These are phyloP conservation scores for Stigmatopora nigra DNA, from an alignment of 2,113 vertebrate genomes.

Conservation along the genomic window DNA sequence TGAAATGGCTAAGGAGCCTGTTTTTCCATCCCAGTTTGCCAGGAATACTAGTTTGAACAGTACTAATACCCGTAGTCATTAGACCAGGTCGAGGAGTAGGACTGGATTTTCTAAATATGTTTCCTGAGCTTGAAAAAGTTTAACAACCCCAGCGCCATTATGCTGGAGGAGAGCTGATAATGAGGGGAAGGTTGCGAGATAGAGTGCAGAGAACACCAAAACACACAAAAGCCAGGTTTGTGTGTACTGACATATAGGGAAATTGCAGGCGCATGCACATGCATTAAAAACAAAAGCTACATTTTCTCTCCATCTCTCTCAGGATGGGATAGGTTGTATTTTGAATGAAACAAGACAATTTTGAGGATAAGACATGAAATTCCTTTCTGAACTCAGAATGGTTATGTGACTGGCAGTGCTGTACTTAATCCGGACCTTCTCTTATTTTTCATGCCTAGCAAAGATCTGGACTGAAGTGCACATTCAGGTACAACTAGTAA, in stretches of 20 bases:
- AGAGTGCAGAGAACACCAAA: constrained; percentile 16
- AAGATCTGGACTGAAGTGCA: no score
- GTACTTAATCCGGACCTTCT: neutral
- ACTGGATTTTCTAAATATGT: constrained; percentile 52
- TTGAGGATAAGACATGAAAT: constrained; percentile 33
- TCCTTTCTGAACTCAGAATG: constrained; percentile 1
- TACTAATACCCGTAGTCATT: constrained; percentile 44
- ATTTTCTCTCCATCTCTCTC: constrained; percentile 39
- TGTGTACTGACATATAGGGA: constrained; percentile 30
- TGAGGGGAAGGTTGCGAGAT: constrained; percentile 52
- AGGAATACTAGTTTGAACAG: constrained; percentile 27
- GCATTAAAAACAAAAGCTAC: constrained; percentile 36
- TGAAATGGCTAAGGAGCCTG: constrained; percentile 16
- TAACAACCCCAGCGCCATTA: constrained; percentile 45
- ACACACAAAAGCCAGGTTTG: constrained; percentile 37
- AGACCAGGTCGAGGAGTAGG: constrained; percentile 34
- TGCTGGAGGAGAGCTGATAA: constrained; percentile 55
- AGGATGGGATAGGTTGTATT: constrained; percentile 23
- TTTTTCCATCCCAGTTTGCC: constrained; percentile 21
- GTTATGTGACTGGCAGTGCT: constrained; percentile 16
- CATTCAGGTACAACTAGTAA: no score
- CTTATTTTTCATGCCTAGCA: no score
- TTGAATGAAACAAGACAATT: constrained; percentile 51
- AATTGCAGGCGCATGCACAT: neutral
- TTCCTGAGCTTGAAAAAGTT: constrained; percentile 42